Conservation (phyloP, 2,888 invertebrate species). For the Archips xylosteana region DNA sequence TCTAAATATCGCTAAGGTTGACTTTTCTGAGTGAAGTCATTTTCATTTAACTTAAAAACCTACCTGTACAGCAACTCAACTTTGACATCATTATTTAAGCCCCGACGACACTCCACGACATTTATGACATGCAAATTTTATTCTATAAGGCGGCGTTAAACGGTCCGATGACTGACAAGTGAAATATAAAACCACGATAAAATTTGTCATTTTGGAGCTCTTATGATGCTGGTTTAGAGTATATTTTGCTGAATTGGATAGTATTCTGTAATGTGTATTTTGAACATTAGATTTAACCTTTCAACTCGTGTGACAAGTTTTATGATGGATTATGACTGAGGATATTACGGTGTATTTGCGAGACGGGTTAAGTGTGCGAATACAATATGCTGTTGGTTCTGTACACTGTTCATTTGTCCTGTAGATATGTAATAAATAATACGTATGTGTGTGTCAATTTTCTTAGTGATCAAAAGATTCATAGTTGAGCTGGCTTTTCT, state of each 20-base stretch:
- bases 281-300: slow-evolving; percentile 20
- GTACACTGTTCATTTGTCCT: background rate
- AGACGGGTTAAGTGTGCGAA: background rate
- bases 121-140: slow-evolving; percentile 53
- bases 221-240: background rate
- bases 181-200: slow-evolving; percentile 44
- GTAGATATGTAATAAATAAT: too few species aligned
- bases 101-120: slow-evolving; percentile 52
- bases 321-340: slow-evolving; percentile 18
- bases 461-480: too few species aligned
- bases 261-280: background rate
- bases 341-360: background rate
- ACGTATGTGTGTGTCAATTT: too few species aligned
- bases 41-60: background rate
- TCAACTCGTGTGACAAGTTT: slow-evolving; percentile 36
- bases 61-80: background rate
- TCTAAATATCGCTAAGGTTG: too few species aligned
- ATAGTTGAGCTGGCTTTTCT: too few species aligned
- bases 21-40: too few species aligned
- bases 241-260: background rate
- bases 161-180: slow-evolving; percentile 34
- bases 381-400: slow-evolving; percentile 13
- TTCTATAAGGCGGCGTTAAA: slow-evolving; percentile 43
- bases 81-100: slow-evolving; percentile 50
- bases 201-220: slow-evolving; percentile 15